phyloP scores from a whole-genome alignment of 1,140 invertebrate species.

The Lordiphosa mommai region DNA sequence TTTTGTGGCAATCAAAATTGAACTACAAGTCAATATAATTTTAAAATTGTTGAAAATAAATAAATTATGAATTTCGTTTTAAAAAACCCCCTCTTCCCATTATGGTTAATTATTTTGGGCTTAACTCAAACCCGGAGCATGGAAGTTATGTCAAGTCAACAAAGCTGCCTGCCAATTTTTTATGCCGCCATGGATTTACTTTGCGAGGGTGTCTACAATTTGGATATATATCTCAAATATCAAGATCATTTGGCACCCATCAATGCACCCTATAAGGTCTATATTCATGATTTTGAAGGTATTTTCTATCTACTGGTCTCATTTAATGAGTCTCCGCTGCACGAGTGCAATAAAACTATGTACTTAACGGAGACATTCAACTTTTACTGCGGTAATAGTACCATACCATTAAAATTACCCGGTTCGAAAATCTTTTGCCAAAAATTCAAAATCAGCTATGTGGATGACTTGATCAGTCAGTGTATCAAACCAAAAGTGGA shows the following conservation, averaged over 20 bases:
- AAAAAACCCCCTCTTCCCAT: too few relatives aligned
- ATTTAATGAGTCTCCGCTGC: constrained; percentile 4
- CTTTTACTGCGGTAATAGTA: constrained; percentile 1
- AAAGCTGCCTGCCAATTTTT: neutral
- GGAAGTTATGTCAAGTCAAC: neutral
- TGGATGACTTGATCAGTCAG: neutral
- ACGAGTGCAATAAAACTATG: neutral
- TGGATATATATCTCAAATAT: constrained; percentile 2
- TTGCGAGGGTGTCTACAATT: constrained; percentile 4
- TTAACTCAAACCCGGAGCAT: neutral
- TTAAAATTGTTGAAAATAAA: too few relatives aligned
- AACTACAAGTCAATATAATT: too few relatives aligned
- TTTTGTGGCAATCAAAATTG: too few relatives aligned
- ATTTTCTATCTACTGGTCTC: neutral
- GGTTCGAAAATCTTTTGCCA: constrained; percentile 3
- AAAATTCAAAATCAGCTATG: neutral
- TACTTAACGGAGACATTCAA: neutral
- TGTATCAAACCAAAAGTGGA: neutral
- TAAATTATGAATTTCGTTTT: too few relatives aligned
- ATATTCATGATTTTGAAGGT: neutral
- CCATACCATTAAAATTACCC: neutral
- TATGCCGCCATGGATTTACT: neutral
- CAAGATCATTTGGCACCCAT: neutral
- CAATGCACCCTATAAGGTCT: constrained; percentile 9
- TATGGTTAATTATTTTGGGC: neutral